A percentile compares a stretch with the other conserved stretches of the same genome.
These are phyloP conservation scores for Ctena decussata DNA, from an alignment of 2,888 invertebrate species.

Conservation along the genomic window DNA sequence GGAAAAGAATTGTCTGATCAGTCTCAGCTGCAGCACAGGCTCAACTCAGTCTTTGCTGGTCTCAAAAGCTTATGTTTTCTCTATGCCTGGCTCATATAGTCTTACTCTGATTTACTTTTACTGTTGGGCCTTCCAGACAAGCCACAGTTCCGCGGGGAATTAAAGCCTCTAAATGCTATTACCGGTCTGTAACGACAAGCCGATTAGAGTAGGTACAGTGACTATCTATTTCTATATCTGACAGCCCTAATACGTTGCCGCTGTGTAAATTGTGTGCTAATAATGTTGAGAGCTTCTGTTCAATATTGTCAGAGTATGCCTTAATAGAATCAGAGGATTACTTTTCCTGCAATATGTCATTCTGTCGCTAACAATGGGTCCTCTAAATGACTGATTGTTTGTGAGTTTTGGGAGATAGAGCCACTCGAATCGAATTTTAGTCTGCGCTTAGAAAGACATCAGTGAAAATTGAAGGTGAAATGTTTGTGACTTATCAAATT, in stretches of 20 bases:
- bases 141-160: background rate
- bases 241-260: background rate
- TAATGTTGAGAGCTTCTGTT: background rate
- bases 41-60: too few species aligned
- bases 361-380: background rate
- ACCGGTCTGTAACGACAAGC: background rate
- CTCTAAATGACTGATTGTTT: background rate
- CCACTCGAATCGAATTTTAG: background rate
- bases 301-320: background rate
- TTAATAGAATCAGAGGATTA: constrained; percentile 5
- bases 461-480: background rate
- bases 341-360: background rate
- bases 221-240: background rate
- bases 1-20: too few species aligned
- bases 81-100: too few species aligned
- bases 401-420: background rate
- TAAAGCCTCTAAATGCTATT: background rate
- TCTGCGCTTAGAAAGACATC: background rate
- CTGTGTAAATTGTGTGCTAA: constrained; percentile 16
- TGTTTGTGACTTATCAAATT: background rate
- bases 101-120: too few species aligned
- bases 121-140: too few species aligned
- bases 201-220: background rate
- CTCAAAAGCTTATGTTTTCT: too few species aligned
- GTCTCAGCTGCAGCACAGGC: too few species aligned